Conservation (phyloP, 1,140 invertebrate genomes). For the Monomorium pharaonis region DNA sequence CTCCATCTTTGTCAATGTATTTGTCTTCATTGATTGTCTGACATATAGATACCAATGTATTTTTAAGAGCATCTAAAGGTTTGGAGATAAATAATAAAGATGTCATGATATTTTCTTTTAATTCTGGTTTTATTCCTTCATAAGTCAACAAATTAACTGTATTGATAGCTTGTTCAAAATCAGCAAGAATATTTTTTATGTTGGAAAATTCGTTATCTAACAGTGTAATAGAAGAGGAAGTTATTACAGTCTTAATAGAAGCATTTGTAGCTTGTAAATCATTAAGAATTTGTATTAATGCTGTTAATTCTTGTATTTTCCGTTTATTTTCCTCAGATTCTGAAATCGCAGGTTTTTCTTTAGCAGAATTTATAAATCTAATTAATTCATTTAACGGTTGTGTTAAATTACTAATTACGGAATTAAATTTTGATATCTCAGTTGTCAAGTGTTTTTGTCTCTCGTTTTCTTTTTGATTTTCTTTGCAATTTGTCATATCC, state of each 20-base stretch:
- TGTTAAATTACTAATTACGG: constrained; percentile 19
- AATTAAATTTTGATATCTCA: constrained; percentile 18
- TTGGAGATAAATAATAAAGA: constrained; percentile 44
- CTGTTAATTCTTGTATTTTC: constrained; percentile 59
- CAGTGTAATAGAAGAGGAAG: not conserved
- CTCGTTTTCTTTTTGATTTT: not conserved
- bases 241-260: constrained; percentile 1
- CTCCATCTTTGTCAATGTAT: not conserved
- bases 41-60: constrained; percentile 24
- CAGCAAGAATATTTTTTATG: not conserved
- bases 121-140: constrained; percentile 50
- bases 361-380: constrained; percentile 42
- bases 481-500: not conserved
- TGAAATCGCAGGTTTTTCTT: constrained; percentile 20
- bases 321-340: constrained; percentile 67
- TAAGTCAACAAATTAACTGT: constrained; percentile 44
- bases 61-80: constrained; percentile 43
- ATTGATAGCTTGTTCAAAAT: constrained; percentile 30
- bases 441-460: not conserved
- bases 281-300: constrained; percentile 62
- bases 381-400: constrained; percentile 57
- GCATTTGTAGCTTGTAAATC: constrained; percentile 55
- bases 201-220: constrained; percentile 7
- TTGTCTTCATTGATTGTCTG: not conserved
- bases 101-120: constrained; percentile 58